Evolutionary conservation across 2,888 invertebrate species (phyloP), one percentile per base, ranked within the genome.

Genomic region (Agrotis ipsilon): DNA sequence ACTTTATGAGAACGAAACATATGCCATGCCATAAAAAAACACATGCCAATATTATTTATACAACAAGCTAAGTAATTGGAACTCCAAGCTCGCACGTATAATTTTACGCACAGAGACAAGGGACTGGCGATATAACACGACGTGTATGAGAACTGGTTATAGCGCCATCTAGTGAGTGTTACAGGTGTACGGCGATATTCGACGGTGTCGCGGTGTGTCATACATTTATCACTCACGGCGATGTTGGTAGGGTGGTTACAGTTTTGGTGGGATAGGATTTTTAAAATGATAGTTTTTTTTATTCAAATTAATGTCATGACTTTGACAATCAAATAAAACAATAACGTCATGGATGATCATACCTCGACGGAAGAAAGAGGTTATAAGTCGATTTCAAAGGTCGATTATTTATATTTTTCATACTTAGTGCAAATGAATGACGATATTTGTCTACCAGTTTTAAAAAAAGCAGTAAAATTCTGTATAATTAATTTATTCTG

Each of bases 141-240:
- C n/a, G 13, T 48, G 39, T 59, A 48, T 18, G 59, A 59, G 58
- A 45, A 68, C 63, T 55, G 68, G 72, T 78, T 64, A 69, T 39
- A 72, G 27, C 78, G 63, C 72, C 66, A 69, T 75, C 78, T 79
- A 80, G 79, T 45, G 82, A 61, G 49, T 39, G 63, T 54, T 63
- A 71, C 72, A 77, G 77, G 80, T 79, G 81, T 75, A 73, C 67
- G 45, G 74, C 80, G 85, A 87, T 83, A 81, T 84, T 83, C 81
- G 74, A 79, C 68, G 71, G 86, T 87, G 84, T 85, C 83, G 83
- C 71, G 83, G 81, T 86, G 83, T 86, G 86, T 88, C 89, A 86
- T 78, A 73, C 87, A 88, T 91, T 90, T 89, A 89, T 89, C 89
- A 89, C 88, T 86, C 80, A 78, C 72, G 72, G 63, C 70, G 72